Conservation (phyloP, 2,113 vertebrate genomes). For the Uropsilus gracilis region DNA sequence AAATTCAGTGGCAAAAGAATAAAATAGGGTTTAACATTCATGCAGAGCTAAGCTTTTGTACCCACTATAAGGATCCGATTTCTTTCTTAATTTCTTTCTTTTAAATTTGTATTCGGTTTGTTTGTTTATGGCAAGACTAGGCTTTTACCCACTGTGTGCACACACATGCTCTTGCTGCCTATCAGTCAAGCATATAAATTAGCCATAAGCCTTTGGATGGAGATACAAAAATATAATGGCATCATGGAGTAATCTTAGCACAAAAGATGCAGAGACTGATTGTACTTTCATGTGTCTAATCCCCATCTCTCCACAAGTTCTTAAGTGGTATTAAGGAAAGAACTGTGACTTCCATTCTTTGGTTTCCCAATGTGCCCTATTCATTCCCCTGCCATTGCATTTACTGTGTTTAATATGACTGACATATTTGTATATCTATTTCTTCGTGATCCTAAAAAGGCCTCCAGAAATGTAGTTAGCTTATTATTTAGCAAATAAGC, state of each 20-base stretch:
- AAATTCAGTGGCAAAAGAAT: slow-evolving; percentile 59
- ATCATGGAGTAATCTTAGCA: slow-evolving; percentile 10
- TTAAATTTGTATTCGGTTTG: not conserved
- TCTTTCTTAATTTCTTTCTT: slow-evolving; percentile 11
- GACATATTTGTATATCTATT: not conserved
- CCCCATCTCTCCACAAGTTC: slow-evolving; percentile 23
- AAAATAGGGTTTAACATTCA: slow-evolving; percentile 71
- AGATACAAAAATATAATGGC: slow-evolving; percentile 28
- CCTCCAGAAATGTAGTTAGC: not conserved
- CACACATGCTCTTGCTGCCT: slow-evolving; percentile 5
- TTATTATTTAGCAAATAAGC: not conserved
- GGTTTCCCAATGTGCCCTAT: not conserved
- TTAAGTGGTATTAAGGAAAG: slow-evolving; percentile 61
- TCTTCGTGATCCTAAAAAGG: not conserved
- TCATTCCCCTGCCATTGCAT: not conserved
- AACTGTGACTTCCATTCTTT: slow-evolving; percentile 49
- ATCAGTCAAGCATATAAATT: slow-evolving; percentile 67
- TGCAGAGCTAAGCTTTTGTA: slow-evolving; percentile 66
- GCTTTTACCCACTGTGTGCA: slow-evolving; percentile 2
- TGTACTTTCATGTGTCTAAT: slow-evolving; percentile 56
- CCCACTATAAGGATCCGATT: slow-evolving; percentile 8
- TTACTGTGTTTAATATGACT: not conserved
- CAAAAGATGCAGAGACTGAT: slow-evolving; percentile 58
- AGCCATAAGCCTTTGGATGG: slow-evolving; percentile 59
- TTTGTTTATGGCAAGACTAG: slow-evolving; percentile 39